Base-by-base conservation (phyloP, 2,113 vertebrate species). In the Halcyon malimbica region DNA sequence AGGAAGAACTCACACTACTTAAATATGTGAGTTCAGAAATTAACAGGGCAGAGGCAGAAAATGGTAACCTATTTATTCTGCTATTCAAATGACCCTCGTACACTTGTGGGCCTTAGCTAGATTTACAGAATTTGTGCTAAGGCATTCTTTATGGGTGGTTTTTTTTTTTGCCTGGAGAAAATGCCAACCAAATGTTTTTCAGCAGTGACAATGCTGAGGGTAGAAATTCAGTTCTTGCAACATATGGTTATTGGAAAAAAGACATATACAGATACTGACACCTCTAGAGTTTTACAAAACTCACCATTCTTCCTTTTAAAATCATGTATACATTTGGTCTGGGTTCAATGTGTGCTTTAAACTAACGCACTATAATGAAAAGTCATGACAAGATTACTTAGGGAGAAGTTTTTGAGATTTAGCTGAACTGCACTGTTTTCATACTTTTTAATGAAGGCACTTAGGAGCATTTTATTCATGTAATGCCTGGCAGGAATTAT, bases 241-340 rank as follows among this genome's bases (percentile, higher is more conserved):
- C 33, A 24, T 18, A 33, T 28, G 10, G 48, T 56, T 86, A 31
- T 46, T 33, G 59, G 48, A 24, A 68, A 71, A 85, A 75, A 75
- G 51, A 64, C 37, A 62, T 9, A n/a, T 76, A 59, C 31, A 48
- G 69, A 65, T 1, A 6, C 65, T 89, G 93, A 74, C 65, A 65
- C 23, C 50, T 87, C 63, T 65, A 78, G 89, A 92, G 44, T 90
- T 91, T 44, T n/a, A 53, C 41, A 92, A 59, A 95, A 89, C 19
- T 84, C 80, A 56, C 64, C 69, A 46, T 50, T 77, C 73, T 88
- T 92, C 80, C 48, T 93, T 79, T 90, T 57, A 46, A 91, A 92
- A 92, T 89, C 89, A 93, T 26, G 56, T 79, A 74, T 95, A 93
- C 90, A 78, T 96, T 96, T 93, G 76, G 67, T 79, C 33, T 83